Base-by-base conservation (phyloP, 2,888 invertebrate genomes). In the Dasysyrphus tricinctus region DNA sequence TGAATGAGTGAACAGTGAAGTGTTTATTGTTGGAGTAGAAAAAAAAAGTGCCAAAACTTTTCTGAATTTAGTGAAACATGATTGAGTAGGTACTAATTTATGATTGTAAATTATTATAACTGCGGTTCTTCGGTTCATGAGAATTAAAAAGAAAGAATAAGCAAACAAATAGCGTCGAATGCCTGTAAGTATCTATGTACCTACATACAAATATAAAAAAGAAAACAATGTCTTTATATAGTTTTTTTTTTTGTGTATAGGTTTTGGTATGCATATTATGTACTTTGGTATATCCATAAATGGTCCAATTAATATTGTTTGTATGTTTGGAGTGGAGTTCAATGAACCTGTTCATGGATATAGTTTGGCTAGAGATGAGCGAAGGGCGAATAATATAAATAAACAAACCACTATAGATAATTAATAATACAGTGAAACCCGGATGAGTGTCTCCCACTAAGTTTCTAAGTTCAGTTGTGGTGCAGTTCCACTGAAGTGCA, bases 41-140 rank as follows among this genome's bases (percentile, higher is more conserved):
- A 61, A 61, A 14, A 42, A 61, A 61, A 42, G 39, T 61, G 12
- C 12, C 59, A 59, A 61, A 61, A 59, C 9, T 9, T 16, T 51
- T 32, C 7, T n/a, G 16, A 34, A 57, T 32, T 16, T 32, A 32
- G 6, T 5, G 32, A 32, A 32, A 32, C 32, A 7, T 32, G 32
- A 32, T 6, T 32, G 3, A 5, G 6, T n/a, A n/a, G n/a, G n/a
- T 32, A 32, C 42, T 14, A 42, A 42, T 42, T 5, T 32, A 34
- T 56, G 3, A 47, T 47, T 16, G 8, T n/a, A 16, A 16, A 47
- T 16, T 44, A 44, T 44, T 8, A 24, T 3, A 24, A 42, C 44
- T 19, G 16, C 7, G n/a, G 8, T 8, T 44, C 7, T 47, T 24
- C 1, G 1, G 16, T 47, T 47, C 49, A 19, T 19, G 49, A 49